These are phyloP conservation scores for Ceyx melanurus DNA, from an alignment of 2,113 vertebrate genomes.

Conservation along the genomic window DNA sequence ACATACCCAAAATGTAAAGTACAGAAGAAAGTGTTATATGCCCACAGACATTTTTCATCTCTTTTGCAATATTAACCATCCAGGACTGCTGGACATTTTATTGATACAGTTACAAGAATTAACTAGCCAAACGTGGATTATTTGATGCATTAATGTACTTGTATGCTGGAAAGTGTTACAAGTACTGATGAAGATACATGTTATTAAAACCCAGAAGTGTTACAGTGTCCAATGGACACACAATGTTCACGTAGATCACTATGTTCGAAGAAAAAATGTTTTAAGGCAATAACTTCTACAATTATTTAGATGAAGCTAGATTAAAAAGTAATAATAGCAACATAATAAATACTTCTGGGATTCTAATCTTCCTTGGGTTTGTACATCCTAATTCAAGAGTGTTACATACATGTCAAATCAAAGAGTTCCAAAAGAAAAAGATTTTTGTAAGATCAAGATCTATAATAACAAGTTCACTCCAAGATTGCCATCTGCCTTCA, in stretches of 20 bases:
- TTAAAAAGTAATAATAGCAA: not conserved
- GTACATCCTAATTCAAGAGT: not conserved
- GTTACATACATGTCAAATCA: slow-evolving; percentile 39
- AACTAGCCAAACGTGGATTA: not conserved
- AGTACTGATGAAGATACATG: not conserved
- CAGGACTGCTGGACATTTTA: not conserved
- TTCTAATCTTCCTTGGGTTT: not conserved
- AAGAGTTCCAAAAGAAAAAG: slow-evolving; percentile 4
- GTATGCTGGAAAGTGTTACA: not conserved
- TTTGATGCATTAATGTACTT: not conserved
- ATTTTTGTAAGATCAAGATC: slow-evolving; percentile 7
- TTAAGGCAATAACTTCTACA: not conserved
- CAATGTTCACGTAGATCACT: not conserved
- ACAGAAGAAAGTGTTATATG: not conserved
- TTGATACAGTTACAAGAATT: not conserved
- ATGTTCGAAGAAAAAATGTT: not conserved
- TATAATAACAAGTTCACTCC: slow-evolving; percentile 21
- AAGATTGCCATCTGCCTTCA: slow-evolving; percentile 49
- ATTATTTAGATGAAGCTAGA: slow-evolving; percentile 1
- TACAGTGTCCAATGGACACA: not conserved
- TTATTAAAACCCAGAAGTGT: not conserved
- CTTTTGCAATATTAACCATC: not conserved
- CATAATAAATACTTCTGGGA: not conserved
- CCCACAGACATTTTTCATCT: not conserved
- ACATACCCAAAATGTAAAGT: not conserved